A percentile compares a stretch with the other conserved stretches of the same genome.
Conservation (phyloP, 2,797 vertebrate species). For the Pantherophis alleghaniensis region DNA sequence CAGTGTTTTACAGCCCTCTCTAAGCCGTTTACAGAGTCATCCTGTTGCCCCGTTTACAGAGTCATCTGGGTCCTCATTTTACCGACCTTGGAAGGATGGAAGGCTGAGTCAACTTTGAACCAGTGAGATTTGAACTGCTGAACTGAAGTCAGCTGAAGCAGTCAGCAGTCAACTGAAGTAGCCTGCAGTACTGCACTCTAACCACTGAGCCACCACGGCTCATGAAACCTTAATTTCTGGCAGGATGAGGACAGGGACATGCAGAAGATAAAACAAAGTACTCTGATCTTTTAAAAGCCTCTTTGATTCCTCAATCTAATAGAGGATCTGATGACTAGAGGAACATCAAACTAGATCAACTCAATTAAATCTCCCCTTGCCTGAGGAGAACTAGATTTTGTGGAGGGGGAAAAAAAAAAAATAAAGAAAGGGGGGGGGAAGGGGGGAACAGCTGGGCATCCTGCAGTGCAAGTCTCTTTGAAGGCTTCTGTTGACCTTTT, state of each 20-base stretch:
- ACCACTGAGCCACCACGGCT: too few species aligned
- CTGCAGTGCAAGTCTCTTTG: slow-evolving; percentile 22
- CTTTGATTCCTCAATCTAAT: background rate
- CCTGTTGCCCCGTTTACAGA: too few species aligned
- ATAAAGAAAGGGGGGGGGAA: background rate
- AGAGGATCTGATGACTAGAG: slow-evolving; percentile 12
- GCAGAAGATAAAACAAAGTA: background rate
- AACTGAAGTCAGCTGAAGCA: too few species aligned
- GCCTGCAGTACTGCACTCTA: too few species aligned
- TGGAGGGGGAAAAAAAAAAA: background rate
- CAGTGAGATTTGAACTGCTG: too few species aligned
- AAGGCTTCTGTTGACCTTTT: slow-evolving; percentile 14
- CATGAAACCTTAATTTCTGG: too few species aligned
- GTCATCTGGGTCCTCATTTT: too few species aligned
- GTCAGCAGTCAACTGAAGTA: too few species aligned
- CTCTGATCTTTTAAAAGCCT: slow-evolving; percentile 1
- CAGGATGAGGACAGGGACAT: background rate
- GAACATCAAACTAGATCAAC: slow-evolving; percentile 1
- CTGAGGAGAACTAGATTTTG: slow-evolving; percentile 1
- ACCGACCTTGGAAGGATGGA: too few species aligned
- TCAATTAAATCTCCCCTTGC: slow-evolving; percentile 9
- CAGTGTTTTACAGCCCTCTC: too few species aligned
- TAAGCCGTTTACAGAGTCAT: too few species aligned
- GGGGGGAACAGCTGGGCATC: background rate
- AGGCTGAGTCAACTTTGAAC: too few species aligned